These are phyloP conservation scores for Nomada ferruginata DNA, from an alignment of 2,888 invertebrate species.

Conservation along the genomic window DNA sequence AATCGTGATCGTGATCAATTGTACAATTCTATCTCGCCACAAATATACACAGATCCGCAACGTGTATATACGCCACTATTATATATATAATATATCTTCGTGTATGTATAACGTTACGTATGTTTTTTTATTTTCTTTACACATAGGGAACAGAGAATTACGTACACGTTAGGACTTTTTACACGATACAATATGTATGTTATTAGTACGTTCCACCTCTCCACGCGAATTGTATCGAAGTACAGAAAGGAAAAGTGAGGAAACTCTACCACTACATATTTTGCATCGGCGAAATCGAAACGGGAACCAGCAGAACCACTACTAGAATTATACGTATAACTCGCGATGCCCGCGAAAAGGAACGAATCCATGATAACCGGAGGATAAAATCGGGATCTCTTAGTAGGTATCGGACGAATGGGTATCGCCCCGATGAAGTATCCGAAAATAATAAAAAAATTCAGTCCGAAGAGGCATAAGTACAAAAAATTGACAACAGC, in stretches of 20 bases:
- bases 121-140: conserved; percentile 54
- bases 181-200: conserved; percentile 68
- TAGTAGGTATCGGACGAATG: conserved; percentile 16
- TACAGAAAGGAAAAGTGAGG: not conserved
- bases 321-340: not conserved
- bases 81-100: conserved; percentile 43
- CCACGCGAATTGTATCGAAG: not conserved
- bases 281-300: too few relatives aligned
- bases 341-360: not conserved
- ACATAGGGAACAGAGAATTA: conserved; percentile 58
- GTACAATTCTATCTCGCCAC: conserved; percentile 77
- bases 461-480: conserved; percentile 76
- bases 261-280: not conserved
- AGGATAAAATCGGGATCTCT: not conserved
- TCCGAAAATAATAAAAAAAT: not conserved
- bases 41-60: conserved; percentile 83
- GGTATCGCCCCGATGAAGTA: conserved; percentile 35
- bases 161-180: conserved; percentile 70
- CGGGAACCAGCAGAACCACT: too few relatives aligned
- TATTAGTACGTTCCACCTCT: not conserved
- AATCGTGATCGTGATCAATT: conserved; percentile 72
- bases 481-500: conserved; percentile 80
- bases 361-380: not conserved
- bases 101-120: conserved; percentile 52
- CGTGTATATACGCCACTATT: conserved; percentile 36